Evolutionary conservation across 2,797 vertebrate genomes (phyloP).

Genomic region (Erethizon dorsatum): DNA sequence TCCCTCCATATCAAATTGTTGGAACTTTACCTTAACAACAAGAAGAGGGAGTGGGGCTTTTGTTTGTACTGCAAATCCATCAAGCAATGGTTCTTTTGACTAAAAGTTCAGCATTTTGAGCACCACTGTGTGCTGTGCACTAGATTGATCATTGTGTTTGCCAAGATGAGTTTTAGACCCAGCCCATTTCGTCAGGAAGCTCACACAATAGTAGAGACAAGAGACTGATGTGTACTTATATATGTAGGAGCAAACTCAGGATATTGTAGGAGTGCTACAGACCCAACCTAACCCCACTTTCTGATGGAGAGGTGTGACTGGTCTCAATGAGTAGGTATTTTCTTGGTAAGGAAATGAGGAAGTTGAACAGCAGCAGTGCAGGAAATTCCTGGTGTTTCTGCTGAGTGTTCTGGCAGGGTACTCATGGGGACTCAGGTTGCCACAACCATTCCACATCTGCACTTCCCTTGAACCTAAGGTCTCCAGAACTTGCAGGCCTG

Average conservation of each 20-base stretch:
- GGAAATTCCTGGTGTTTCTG: background rate
- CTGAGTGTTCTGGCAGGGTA: background rate
- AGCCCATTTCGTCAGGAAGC: background rate
- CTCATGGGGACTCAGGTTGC: background rate
- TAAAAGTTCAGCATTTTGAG: background rate
- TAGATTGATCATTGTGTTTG: background rate
- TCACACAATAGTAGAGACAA: background rate
- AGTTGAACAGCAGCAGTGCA: background rate
- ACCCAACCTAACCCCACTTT: background rate
- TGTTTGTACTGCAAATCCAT: background rate
- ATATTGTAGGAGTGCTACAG: background rate
- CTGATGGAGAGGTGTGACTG: background rate
- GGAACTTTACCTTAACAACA: slow-evolving; percentile 35
- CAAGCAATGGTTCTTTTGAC: background rate
- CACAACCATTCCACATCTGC: background rate
- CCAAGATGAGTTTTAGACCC: background rate
- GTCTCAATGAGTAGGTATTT: background rate
- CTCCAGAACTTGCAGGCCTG: background rate
- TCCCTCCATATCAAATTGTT: background rate
- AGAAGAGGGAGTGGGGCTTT: background rate
- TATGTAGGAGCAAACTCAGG: background rate
- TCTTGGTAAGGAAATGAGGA: background rate
- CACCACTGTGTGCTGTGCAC: background rate
- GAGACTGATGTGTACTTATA: background rate
- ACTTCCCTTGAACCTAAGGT: background rate